Percentiles rank a stretch among this genome's conserved stretches.
phyloP scores from a whole-genome alignment of 2,113 vertebrate species.

The Alces alces region DNA sequence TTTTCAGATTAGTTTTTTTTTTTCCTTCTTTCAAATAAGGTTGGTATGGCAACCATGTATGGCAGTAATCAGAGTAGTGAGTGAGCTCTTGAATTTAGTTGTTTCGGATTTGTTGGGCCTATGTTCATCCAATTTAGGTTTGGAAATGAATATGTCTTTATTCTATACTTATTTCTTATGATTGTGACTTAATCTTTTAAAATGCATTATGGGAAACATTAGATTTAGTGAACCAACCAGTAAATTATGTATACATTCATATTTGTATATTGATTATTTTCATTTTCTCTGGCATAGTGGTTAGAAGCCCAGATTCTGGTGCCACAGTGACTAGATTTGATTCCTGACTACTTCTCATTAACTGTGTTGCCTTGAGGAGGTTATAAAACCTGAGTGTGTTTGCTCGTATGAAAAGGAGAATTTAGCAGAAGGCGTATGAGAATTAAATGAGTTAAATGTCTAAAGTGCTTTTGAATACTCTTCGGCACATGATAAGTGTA shows the following conservation, averaged over 20 bases:
- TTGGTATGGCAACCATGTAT: slow-evolving; percentile 62
- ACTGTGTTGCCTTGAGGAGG: not conserved
- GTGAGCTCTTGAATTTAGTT: slow-evolving; percentile 54
- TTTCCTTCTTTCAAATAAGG: slow-evolving; percentile 79
- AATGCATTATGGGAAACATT: not conserved
- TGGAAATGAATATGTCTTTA: slow-evolving; percentile 53
- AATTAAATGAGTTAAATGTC: slow-evolving; percentile 40
- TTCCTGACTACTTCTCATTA: not conserved
- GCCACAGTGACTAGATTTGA: not conserved
- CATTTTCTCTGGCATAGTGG: not conserved
- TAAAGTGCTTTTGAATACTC: slow-evolving; percentile 13
- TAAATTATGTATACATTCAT: not conserved
- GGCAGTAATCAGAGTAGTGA: slow-evolving; percentile 72
- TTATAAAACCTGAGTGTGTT: not conserved
- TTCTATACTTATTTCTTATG: not conserved
- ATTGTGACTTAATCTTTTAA: slow-evolving; percentile 39
- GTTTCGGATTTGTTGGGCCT: slow-evolving; percentile 70
- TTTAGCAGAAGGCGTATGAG: not conserved
- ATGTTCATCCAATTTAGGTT: slow-evolving; percentile 57
- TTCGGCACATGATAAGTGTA: not conserved
- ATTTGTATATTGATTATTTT: not conserved
- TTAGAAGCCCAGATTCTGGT: not conserved
- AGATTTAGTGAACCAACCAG: not conserved
- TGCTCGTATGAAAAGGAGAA: not conserved
- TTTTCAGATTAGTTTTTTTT: slow-evolving; percentile 84